Base-by-base conservation (phyloP, 1,140 invertebrate species). In the Nymphalis io region DNA sequence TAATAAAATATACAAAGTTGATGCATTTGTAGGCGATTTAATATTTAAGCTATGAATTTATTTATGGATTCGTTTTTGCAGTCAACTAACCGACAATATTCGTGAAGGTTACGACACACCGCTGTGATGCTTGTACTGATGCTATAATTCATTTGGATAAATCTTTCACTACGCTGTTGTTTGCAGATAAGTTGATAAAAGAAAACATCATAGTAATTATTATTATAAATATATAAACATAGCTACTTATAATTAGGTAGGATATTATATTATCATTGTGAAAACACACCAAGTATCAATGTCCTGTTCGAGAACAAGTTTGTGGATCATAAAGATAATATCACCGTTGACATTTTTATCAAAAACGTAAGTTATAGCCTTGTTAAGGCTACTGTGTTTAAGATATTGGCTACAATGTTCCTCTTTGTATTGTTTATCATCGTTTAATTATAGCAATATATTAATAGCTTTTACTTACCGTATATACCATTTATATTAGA, bases 1-100 rank as follows among this genome's bases (percentile, higher is more conserved):
- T 57, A 60, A 68, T 68, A 75, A 75, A 72, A 72, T 59, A 69
- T 70, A 70, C 61, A 64, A 70, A 57, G 67, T 69, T 33, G 59
- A 58, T 42, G 16, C 44, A 46, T 60, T 53, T 64, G 48, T 64
- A 40, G 55, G 20, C 42, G 27, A 21, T 60, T 66, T 67, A 38
- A 51, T 11, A 27, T 40, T 42, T 58, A 40, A 59, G 63, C 58
- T 42, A 40, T 44, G 10, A 51, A 21, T 48, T 60, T 27, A 15
- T 40, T 66, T n/a, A 58, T 65, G 39, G 21, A 33, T 33, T 8
- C 10, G 6, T 33, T 27, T 33, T 33, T 33, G 27, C 27, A 33
- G 58, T 21, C 16, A 1, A 60, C n/a, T 42, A 42, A 40, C 40
- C 21, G n/a, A 11, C 40, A 44, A 23, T 44, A 60, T 60, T 60